Evolutionary conservation across 1,140 invertebrate species (phyloP), one percentile per base, ranked within the genome.

Genomic region (Pinna nobilis): DNA sequence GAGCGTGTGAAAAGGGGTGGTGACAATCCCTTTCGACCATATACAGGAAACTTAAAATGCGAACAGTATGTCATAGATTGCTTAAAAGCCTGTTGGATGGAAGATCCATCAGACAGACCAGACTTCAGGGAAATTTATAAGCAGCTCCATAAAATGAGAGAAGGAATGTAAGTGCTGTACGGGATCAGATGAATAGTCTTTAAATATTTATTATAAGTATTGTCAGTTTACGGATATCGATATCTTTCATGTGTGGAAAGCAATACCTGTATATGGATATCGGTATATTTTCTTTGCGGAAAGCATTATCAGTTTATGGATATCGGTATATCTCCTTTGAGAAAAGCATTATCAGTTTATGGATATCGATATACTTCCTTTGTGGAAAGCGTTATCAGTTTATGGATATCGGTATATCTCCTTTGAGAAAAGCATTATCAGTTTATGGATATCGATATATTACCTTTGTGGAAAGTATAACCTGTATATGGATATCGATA

Each of bases 111-210:
- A 20, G 77, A 81, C 23, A 79, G 90, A 39, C 89, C 89, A 0
- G 89, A 90, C 47, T 91, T 91, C 76, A 75, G 81, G 5, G 75
- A 92, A 0, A 93, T 98, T 32, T 91, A 95, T 49, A 91, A 93
- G 11, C 93, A 93, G 80, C 88, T 98, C 0, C 90, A 95, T 53
- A 95, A 95, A 0, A 89, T 98, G 55, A 89, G 95, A 65, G 96
- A 96, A 88, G 96, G 96, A 80, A 96, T 97, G 96, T 96, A 89
- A 92, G 94, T 78, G 11, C 44, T 0, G 32, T n/a, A 23, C 28
- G 18, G 20, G 9, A 23, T 25, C 3, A 7, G 28, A 50, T 7
- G 28, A 18, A 9, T 50, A 50, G 7, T 13, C 28, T 23, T 50
- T 4, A 0, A 28, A 18, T 20, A 47, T 18, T 20, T 1, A 47